Conservation (phyloP, 2,797 vertebrate species). For the Pseudochromis fuscus region DNA sequence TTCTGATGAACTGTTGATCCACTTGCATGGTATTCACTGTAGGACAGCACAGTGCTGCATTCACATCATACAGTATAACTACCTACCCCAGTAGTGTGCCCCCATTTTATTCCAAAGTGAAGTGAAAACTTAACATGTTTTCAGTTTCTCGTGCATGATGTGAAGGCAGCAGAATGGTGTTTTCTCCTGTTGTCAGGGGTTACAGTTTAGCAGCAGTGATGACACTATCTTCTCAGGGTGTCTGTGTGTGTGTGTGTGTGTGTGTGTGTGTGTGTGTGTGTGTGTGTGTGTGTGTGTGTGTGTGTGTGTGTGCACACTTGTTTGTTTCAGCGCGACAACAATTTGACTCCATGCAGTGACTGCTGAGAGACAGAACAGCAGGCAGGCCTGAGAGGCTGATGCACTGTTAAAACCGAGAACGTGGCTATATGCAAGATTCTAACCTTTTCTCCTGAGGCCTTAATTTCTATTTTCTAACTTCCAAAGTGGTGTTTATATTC, state of each 20-base stretch:
- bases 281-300: background rate
- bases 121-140: background rate
- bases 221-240: constrained; percentile 57
- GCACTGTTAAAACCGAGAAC: constrained; percentile 22
- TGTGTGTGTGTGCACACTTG: background rate
- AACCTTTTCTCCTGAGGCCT: constrained; percentile 71
- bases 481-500: constrained; percentile 66
- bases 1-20: constrained; percentile 7
- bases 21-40: constrained; percentile 6
- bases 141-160: constrained; percentile 5
- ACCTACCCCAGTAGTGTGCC: background rate
- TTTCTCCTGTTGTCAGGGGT: constrained; percentile 9
- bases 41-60: constrained; percentile 14
- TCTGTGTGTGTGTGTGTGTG: constrained; percentile 13
- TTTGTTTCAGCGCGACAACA: background rate
- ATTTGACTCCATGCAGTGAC: constrained; percentile 16
- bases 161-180: constrained; percentile 31
- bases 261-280: constrained; percentile 1
- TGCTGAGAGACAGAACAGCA: constrained; percentile 23
- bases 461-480: constrained; percentile 69
- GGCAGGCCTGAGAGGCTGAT: background rate
- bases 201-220: constrained; percentile 33
- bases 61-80: constrained; percentile 15
- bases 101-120: constrained; percentile 3
- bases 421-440: constrained; percentile 64